These are phyloP conservation scores for Myotis myotis DNA, from an alignment of 2,797 vertebrate genomes.

Conservation along the genomic window DNA sequence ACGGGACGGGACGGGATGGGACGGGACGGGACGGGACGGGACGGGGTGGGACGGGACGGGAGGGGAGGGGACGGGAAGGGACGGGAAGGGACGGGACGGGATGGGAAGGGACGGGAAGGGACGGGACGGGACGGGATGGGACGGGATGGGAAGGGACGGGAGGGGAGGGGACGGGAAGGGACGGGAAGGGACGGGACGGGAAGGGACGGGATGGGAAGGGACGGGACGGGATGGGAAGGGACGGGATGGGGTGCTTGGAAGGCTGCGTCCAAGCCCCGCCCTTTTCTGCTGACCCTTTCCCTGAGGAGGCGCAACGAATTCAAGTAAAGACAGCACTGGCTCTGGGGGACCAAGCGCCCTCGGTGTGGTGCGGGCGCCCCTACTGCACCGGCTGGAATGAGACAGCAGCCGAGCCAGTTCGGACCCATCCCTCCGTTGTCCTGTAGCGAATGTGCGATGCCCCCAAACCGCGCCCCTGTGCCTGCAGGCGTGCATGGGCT, in stretches of 20 bases:
- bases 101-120: too few relatives aligned
- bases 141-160: neutral
- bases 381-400: neutral
- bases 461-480: neutral
- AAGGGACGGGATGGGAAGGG: neutral
- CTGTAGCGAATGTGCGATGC: rapidly evolving
- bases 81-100: too few relatives aligned
- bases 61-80: too few relatives aligned
- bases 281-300: neutral
- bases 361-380: neutral
- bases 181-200: too few relatives aligned
- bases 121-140: neutral
- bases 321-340: neutral
- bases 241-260: neutral
- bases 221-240: too few relatives aligned
- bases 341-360: neutral
- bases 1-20: too few relatives aligned
- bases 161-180: neutral
- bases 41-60: too few relatives aligned
- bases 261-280: neutral
- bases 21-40: neutral
- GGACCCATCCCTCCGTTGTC: neutral
- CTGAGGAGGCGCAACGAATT: neutral
- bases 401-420: neutral
- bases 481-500: rapidly evolving